phyloP scores from a whole-genome alignment of 2,888 invertebrate species.

The Drosophila helvetica region DNA sequence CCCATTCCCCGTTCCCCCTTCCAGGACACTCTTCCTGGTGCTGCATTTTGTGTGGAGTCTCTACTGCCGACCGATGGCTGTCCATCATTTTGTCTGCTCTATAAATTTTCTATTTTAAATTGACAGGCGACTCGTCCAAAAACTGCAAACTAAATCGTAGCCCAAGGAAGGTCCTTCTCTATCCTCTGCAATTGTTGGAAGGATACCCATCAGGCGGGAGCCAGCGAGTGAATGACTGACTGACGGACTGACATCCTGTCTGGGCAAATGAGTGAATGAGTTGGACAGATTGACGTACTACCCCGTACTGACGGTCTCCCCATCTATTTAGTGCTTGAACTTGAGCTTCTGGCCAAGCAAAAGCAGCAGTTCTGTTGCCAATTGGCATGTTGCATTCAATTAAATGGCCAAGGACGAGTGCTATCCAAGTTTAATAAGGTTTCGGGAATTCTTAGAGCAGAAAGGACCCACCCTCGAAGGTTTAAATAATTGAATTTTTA shows the following conservation, averaged over 20 bases:
- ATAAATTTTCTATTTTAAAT: conserved; percentile 83
- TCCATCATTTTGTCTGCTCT: conserved; percentile 83
- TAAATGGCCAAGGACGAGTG: conserved; percentile 65
- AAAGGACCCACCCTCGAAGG: background rate
- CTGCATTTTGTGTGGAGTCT: conserved; percentile 51
- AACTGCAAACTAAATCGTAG: conserved; percentile 78
- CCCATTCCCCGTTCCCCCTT: conserved; percentile 45
- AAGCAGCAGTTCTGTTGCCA: conserved; percentile 49
- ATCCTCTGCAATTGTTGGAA: background rate
- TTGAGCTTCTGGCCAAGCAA: conserved; percentile 38
- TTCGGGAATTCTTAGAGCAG: conserved; percentile 43
- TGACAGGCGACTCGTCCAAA: conserved; percentile 81
- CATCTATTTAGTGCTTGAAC: conserved; percentile 57
- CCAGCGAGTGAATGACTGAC: conserved; percentile 59
- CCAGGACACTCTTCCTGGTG: conserved; percentile 30
- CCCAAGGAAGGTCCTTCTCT: conserved; percentile 27
- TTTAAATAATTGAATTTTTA: conserved; percentile 18
- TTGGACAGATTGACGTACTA: conserved; percentile 77
- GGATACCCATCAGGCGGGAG: background rate
- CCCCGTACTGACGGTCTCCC: conserved; percentile 19
- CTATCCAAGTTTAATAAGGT: no score
- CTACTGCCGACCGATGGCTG: conserved; percentile 71
- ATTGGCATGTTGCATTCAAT: conserved; percentile 78
- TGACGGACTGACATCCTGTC: conserved; percentile 73
- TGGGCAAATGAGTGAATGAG: conserved; percentile 78